A percentile compares a stretch with the other conserved stretches of the same genome.
Conservation (phyloP, 1,140 invertebrate genomes). For the Acyrthosiphon pisum region DNA sequence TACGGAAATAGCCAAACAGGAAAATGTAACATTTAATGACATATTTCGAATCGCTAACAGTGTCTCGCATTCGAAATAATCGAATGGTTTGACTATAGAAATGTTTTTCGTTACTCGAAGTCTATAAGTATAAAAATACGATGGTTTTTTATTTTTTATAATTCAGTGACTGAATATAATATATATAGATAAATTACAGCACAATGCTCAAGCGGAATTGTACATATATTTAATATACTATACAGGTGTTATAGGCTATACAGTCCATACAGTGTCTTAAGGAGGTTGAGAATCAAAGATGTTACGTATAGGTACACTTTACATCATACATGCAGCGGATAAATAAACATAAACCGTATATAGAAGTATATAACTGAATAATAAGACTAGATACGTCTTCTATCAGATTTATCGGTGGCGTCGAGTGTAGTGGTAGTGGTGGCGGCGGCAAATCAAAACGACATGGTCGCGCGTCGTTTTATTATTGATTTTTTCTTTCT, state of each 20-base stretch:
- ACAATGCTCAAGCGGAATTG: background rate
- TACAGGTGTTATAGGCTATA: background rate
- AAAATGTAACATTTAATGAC: constrained; percentile 9
- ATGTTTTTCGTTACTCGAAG: background rate
- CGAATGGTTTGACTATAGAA: background rate
- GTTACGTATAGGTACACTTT: background rate
- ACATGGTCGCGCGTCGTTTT: constrained; percentile 2
- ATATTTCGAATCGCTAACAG: constrained; percentile 13
- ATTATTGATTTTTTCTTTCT: constrained; percentile 26
- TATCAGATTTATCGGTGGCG: background rate
- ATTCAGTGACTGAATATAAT: background rate
- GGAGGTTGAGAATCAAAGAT: background rate
- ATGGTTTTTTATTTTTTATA: background rate
- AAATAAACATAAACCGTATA: background rate
- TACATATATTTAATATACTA: background rate
- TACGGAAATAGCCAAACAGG: constrained; percentile 24
- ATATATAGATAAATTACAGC: background rate
- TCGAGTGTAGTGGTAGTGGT: background rate
- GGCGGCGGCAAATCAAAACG: background rate
- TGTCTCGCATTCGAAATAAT: constrained; percentile 8
- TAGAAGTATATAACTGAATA: background rate
- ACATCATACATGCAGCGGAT: background rate
- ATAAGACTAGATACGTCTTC: background rate
- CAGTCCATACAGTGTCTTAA: background rate
- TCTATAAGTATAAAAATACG: constrained; percentile 29